These are phyloP conservation scores for Cataglyphis cursor DNA, from an alignment of 2,888 invertebrate genomes.

Conservation along the genomic window DNA sequence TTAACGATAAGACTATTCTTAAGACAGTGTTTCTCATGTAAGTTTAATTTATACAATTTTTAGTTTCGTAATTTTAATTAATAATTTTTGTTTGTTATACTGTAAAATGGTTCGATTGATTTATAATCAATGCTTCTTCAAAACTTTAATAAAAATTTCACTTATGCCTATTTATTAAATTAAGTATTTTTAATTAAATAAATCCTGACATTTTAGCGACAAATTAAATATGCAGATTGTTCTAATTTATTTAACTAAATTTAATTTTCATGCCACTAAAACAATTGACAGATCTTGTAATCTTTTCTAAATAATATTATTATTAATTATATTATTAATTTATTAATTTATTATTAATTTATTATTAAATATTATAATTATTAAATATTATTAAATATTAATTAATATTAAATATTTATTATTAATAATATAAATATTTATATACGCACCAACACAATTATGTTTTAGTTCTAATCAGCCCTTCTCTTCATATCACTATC, in stretches of 20 bases:
- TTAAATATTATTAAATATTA: too few relatives aligned
- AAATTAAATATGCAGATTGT: neutral
- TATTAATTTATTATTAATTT: too few relatives aligned
- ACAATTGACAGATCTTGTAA: neutral
- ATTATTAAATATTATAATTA: too few relatives aligned
- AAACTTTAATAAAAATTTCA: neutral
- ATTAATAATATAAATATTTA: neutral
- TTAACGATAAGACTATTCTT: constrained; percentile 26
- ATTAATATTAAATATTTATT: too few relatives aligned
- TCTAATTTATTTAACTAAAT: neutral
- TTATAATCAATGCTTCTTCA: neutral
- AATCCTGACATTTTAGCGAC: neutral
- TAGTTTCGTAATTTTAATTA: neutral
- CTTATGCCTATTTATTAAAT: neutral
- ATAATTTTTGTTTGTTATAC: neutral
- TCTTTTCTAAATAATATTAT: neutral
- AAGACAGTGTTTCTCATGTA: neutral
- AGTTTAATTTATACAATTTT: neutral
- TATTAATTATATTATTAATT: too few relatives aligned
- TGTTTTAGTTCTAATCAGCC: neutral
- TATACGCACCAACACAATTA: constrained; percentile 21
- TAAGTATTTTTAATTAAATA: constrained; percentile 21
- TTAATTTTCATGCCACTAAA: neutral
- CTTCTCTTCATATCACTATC: neutral
- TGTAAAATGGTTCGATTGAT: neutral